Evolutionary conservation across 2,797 vertebrate species (phyloP).

Genomic region (Myotis vivesi): DNA sequence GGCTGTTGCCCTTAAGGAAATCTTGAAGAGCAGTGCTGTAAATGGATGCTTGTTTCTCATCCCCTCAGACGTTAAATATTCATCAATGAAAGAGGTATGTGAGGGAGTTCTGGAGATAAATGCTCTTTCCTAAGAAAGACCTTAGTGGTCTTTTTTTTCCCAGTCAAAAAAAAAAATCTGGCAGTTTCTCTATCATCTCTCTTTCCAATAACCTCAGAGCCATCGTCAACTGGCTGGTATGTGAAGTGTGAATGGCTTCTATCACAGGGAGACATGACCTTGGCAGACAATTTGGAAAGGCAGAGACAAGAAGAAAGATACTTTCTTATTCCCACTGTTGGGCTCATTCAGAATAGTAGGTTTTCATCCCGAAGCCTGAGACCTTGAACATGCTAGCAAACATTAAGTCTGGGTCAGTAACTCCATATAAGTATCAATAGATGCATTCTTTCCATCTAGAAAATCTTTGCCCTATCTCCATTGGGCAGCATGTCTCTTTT

Average conservation of each 20-base stretch:
- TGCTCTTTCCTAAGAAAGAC: background rate
- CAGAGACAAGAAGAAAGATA: conserved; percentile 44
- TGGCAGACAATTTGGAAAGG: conserved; percentile 51
- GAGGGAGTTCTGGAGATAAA: background rate
- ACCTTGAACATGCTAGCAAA: background rate
- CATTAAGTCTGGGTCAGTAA: background rate
- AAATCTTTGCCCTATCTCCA: background rate
- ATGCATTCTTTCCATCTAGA: background rate
- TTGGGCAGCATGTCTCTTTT: background rate
- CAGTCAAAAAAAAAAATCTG: background rate
- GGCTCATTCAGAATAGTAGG: background rate
- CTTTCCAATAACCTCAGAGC: conserved; percentile 48
- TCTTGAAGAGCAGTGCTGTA: background rate
- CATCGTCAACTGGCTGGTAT: conserved; percentile 38
- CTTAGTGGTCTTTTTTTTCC: conserved; percentile 10
- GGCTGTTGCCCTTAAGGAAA: background rate
- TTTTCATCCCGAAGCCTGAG: background rate
- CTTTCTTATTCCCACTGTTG: conserved; percentile 9
- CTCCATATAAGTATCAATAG: background rate
- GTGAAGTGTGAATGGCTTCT: conserved; percentile 57
- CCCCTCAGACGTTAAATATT: conserved; percentile 30
- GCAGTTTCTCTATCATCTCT: background rate
- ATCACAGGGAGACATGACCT: conserved; percentile 55
- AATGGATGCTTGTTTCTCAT: conserved; percentile 6
- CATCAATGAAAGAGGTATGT: background rate